Evolutionary conservation across 1,140 invertebrate species (phyloP).

Genomic region (Bombus sibiricus): DNA sequence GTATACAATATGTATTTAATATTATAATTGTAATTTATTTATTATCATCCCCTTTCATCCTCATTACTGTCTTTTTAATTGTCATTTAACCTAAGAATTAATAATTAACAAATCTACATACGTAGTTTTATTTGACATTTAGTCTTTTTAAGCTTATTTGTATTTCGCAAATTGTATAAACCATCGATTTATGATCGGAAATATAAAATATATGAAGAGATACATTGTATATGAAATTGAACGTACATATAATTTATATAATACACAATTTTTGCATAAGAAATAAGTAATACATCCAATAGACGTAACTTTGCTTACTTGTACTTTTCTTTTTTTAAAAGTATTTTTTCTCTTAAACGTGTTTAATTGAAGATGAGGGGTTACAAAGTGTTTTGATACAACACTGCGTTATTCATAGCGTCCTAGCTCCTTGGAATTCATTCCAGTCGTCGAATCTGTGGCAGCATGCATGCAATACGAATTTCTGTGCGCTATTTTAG

Average conservation of each 20-base stretch:
- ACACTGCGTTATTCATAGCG: conserved; percentile 34
- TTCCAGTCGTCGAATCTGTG: conserved; percentile 10
- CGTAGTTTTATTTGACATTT: neutral
- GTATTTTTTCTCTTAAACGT: neutral
- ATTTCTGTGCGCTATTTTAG: neutral
- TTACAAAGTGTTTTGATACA: conserved; percentile 7
- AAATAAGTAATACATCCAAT: neutral
- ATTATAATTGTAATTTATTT: neutral
- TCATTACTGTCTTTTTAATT: neutral
- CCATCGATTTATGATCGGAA: neutral
- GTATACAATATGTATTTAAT: neutral
- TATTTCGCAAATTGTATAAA: neutral
- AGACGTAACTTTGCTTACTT: neutral
- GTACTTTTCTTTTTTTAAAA: neutral
- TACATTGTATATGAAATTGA: neutral
- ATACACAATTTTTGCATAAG: neutral
- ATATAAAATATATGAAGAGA: neutral
- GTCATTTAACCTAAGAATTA: neutral
- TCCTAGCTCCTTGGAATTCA: conserved; percentile 24
- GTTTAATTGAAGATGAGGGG: neutral
- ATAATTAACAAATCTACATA: neutral
- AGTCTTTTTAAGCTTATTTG: neutral
- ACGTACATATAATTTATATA: neutral
- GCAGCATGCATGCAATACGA: neutral
- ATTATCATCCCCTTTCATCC: neutral